Conservation (phyloP, 2,113 vertebrate genomes). For the Peucedramus taeniatus region DNA sequence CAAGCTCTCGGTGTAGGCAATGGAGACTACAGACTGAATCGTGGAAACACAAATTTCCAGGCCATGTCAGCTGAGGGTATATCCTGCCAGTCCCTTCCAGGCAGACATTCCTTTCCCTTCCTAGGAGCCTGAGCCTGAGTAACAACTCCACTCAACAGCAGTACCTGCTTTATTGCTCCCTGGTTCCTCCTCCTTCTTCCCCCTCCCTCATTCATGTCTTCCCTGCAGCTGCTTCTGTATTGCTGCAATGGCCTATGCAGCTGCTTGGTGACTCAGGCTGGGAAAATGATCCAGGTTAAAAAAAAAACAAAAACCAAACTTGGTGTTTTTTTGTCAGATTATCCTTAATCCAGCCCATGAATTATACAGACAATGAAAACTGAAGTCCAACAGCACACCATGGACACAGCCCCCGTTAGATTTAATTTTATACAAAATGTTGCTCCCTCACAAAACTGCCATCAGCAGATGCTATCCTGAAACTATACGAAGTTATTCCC, state of each 20-base stretch:
- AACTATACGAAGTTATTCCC: neutral
- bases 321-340: neutral
- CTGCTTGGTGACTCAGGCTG: neutral
- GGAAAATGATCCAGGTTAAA: neutral
- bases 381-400: neutral
- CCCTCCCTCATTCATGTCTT: neutral
- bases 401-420: fast-evolving
- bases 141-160: neutral
- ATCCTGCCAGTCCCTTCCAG: neutral
- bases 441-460: neutral
- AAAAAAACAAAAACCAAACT: neutral
- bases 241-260: neutral
- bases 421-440: neutral
- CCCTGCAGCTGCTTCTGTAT: neutral
- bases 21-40: neutral
- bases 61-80: neutral
- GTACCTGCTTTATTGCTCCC: neutral
- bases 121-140: neutral
- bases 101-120: neutral
- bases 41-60: neutral
- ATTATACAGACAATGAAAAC: neutral
- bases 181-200: neutral
- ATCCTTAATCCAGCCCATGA: neutral
- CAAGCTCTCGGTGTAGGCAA: neutral
- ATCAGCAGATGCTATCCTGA: neutral